Conservation (phyloP, 2,113 vertebrate species). For the Sula dactylatra region DNA sequence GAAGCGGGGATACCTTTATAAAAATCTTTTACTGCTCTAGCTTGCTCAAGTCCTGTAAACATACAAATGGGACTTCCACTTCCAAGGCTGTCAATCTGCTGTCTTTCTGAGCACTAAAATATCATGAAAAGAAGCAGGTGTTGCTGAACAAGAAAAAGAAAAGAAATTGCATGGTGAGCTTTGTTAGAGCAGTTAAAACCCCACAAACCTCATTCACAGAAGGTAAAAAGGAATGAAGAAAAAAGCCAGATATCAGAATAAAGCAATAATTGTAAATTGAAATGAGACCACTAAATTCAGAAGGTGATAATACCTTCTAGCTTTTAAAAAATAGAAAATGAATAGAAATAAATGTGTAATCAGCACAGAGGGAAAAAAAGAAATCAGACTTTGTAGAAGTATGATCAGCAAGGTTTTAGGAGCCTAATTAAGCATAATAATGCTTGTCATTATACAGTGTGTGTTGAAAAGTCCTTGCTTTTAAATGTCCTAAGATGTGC, state of each 20-base stretch:
- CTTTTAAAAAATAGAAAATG: neutral
- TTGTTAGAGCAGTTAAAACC: conserved; percentile 3
- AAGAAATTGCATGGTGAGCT: neutral
- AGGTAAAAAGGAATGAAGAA: conserved; percentile 10
- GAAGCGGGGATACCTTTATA: neutral
- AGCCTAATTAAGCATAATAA: neutral
- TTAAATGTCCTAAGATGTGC: neutral
- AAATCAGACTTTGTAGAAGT: conserved; percentile 1
- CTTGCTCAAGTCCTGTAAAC: neutral
- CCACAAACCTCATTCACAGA: neutral
- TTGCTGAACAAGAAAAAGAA: neutral
- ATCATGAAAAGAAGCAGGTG: neutral
- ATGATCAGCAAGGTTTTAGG: conserved; percentile 35
- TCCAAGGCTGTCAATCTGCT: neutral
- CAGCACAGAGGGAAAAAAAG: neutral
- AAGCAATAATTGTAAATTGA: conserved; percentile 2
- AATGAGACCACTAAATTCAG: neutral
- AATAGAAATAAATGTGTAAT: conserved; percentile 34
- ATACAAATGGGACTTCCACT: neutral
- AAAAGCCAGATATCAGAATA: conserved; percentile 13
- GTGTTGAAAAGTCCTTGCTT: neutral
- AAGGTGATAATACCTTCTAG: neutral
- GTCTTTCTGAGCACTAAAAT: neutral
- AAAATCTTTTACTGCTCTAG: neutral
- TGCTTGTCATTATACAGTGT: neutral